Conservation (phyloP, 2,797 vertebrate genomes). For the Scomberomorus guttatus region DNA sequence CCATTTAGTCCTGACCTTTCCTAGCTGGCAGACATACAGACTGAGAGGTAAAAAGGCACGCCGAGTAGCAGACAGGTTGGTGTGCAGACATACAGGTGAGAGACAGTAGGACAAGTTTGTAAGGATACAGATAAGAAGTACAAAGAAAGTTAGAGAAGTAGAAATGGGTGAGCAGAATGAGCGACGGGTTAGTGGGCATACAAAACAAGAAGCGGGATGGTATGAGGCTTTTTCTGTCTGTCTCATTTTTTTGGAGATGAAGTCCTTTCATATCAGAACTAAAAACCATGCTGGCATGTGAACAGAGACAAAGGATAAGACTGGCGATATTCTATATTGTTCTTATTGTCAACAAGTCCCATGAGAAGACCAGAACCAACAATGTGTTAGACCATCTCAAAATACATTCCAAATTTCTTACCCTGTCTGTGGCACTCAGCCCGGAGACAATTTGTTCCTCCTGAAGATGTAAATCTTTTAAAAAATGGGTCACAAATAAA, state of each 20-base stretch:
- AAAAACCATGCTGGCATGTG: not conserved
- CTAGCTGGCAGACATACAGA: slow-evolving; percentile 80
- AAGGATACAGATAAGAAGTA: slow-evolving; percentile 1
- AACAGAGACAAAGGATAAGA: not conserved
- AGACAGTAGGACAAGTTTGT: slow-evolving; percentile 33
- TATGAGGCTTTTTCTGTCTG: not conserved
- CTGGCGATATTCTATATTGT: not conserved
- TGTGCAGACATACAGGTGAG: slow-evolving; percentile 57
- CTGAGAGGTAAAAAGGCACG: slow-evolving; percentile 60
- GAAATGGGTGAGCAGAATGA: not conserved
- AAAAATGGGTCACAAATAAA: not conserved
- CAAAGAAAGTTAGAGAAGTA: slow-evolving; percentile 4
- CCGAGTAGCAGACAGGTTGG: slow-evolving; percentile 58
- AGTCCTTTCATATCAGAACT: not conserved
- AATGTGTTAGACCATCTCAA: not conserved
- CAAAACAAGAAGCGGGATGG: not conserved
- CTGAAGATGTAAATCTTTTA: not conserved
- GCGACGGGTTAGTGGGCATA: not conserved
- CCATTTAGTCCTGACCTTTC: slow-evolving; percentile 88
- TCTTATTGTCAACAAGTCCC: not conserved
- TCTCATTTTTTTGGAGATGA: not conserved
- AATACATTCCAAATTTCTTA: not conserved
- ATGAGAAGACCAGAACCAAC: not conserved
- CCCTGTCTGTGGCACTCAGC: not conserved
- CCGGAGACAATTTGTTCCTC: not conserved